Evolutionary conservation across 2,888 invertebrate genomes (phyloP).

Genomic region (Eremobia ochroleuca): DNA sequence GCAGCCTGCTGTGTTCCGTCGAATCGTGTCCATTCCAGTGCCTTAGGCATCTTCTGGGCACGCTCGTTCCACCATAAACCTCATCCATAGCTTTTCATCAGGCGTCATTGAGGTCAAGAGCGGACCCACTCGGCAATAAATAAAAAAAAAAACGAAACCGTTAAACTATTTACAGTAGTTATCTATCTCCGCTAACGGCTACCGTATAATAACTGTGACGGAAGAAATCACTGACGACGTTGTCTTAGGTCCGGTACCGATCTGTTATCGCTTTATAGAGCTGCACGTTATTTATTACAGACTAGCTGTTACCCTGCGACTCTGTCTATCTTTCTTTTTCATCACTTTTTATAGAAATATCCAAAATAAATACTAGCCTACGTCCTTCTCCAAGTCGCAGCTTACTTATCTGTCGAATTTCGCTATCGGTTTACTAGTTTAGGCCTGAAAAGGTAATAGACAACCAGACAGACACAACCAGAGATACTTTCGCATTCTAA

Average conservation of each 20-base stretch:
- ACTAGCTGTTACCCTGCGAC: background rate
- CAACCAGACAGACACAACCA: no score
- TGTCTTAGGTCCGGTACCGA: conserved; percentile 55
- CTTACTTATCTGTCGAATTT: background rate
- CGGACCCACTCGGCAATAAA: no score
- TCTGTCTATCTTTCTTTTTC: background rate
- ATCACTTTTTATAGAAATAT: background rate
- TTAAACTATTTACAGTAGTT: conserved; percentile 16
- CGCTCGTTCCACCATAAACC: no score
- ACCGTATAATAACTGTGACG: conserved; percentile 11
- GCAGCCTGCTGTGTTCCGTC: no score
- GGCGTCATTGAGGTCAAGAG: no score
- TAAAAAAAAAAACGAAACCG: conserved; percentile 11
- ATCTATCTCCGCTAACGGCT: background rate
- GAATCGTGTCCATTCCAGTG: no score
- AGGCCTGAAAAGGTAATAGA: background rate
- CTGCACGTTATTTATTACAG: background rate
- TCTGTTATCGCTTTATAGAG: conserved; percentile 26
- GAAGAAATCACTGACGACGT: conserved; percentile 32
- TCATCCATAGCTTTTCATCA: no score
- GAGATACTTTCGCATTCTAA: background rate
- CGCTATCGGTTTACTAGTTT: background rate
- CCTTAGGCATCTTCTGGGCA: no score
- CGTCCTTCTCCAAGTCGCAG: background rate
- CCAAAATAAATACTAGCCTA: background rate